Conservation (phyloP, 2,888 invertebrate species). For the Penaeus monodon region DNA sequence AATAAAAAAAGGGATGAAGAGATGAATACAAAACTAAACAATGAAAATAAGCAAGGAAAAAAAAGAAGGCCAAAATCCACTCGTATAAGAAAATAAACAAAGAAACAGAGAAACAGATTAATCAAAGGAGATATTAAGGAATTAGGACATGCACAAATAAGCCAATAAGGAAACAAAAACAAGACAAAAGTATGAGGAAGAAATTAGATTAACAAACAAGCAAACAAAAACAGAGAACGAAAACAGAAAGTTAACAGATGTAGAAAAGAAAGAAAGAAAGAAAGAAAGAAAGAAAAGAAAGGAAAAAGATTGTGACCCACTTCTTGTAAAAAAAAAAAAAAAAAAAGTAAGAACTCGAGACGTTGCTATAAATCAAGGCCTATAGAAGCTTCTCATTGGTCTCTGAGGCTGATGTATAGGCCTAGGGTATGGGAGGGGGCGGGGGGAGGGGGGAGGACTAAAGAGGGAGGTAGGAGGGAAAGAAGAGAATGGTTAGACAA, state of each 20-base stretch:
- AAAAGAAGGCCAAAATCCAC: too few species aligned
- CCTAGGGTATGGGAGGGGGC: background rate
- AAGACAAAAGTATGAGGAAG: background rate
- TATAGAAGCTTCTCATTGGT: background rate
- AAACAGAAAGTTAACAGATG: background rate
- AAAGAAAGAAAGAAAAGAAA: background rate
- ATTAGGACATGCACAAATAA: too few species aligned
- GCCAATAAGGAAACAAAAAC: background rate
- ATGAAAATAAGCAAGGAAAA: too few species aligned
- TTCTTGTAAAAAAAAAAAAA: background rate
- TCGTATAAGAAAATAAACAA: too few species aligned
- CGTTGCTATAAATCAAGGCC: background rate
- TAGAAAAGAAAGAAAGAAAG: background rate
- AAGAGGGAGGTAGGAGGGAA: background rate
- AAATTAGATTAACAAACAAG: background rate
- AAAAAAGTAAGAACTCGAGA: background rate
- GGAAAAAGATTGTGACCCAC: background rate
- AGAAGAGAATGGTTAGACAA: slow-evolving; percentile 10
- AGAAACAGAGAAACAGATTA: too few species aligned
- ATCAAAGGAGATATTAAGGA: too few species aligned
- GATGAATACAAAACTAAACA: too few species aligned
- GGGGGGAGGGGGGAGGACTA: background rate
- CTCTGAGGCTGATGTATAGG: too few species aligned
- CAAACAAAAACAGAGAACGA: background rate
- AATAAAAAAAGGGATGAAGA: too few species aligned